Conservation (phyloP, 2,113 vertebrate genomes). For the human (Homo sapiens) region GRCh38 chr9:114749001-114749500, state of each 20-base stretch:
- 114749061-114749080: background rate
- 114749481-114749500: background rate
- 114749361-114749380: background rate
- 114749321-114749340: background rate
- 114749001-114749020: background rate
- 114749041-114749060: background rate
- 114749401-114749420: background rate
- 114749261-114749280: background rate
- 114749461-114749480: background rate
- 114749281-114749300: background rate
- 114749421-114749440: background rate
- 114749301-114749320: background rate
- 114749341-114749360: background rate
- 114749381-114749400: background rate
- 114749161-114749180: background rate
- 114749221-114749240: background rate
- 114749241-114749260: background rate
- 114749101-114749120: background rate
- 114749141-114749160: background rate
- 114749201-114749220: background rate
- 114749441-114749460: background rate
- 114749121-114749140: background rate
- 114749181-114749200: background rate
- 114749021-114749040: background rate
- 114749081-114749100: background rate